Base-by-base conservation (phyloP, 2,888 invertebrate species). In the Xestobium rufovillosum region DNA sequence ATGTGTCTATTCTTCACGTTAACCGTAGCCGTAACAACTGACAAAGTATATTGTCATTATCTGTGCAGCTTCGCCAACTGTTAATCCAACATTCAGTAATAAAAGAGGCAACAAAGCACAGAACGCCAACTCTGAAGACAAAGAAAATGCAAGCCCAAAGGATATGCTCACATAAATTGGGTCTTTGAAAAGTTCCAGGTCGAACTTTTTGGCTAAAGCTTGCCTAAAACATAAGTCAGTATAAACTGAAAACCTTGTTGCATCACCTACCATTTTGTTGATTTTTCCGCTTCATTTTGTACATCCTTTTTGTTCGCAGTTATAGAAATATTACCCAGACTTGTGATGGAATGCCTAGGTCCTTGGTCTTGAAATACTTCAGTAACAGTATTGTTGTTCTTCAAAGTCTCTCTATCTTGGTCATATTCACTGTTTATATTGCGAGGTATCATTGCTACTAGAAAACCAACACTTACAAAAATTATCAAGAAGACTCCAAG, bases 61-160 rank as follows among this genome's bases (percentile, higher is more conserved):
- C 2, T 73, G 65, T 0, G 85, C 81, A 0, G 78, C 73, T 49
- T 81, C 72, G 48, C 68, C 66, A 56, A 71, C 66, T 4, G 65
- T 61, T 52, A 73, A 78, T 41, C 73, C 75, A 36, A 69, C 65
- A 2, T 74, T 71, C 36, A 70, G 69, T 39, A 81, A 64, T 42
- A 80, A 64, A 48, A 83, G 53, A 1, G 85, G 83, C 42, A 83
- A 72, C 32, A 85, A 55, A 1, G 79, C 76, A 47, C 78, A 73
- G 56, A 85, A 85, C 0, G 78, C 77, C 27, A 78, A 69, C 57
- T 85, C 84, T 3, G 81, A 74, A 38, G 78, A 78, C 41, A 80
- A 71, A 3, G 78, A 74, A 38, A 83, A 69, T 1, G 81, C 73
- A 54, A 81, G 70, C 25, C 84, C 85, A 17, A 82, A 57, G 31